Evolutionary conservation across 2,888 invertebrate species (phyloP), one percentile per base, ranked within the genome.

Genomic region (Nebria salina): DNA sequence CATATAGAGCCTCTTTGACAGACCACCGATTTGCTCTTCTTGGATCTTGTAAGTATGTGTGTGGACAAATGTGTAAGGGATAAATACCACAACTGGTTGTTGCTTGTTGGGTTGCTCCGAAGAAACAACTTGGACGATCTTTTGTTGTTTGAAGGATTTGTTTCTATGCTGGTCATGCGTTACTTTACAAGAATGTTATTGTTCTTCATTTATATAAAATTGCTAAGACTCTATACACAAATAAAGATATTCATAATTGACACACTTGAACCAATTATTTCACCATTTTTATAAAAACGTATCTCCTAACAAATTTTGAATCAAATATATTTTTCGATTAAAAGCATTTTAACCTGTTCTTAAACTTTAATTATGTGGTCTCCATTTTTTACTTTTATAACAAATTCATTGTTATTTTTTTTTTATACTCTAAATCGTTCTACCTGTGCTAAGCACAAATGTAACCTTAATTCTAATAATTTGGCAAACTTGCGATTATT

Each of bases 1-100:
- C 34, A 34, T 34, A 54, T 54, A 54, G 54, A 54, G 54, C 4
- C 54, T 54, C 54, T 54, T 54, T 54, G 54, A 54, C 54, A 54
- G 54, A 54, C 11, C 54, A 54, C 54, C 54, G 54, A 54, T 54
- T 54, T 54, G 54, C 54, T 54, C 54, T 8, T 54, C 54, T 54
- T 11, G 13, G 54, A 54, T 54, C 8, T 8, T 3, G 54, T 54
- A 54, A 54, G 54, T 13, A 54, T 54, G 54, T 54, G 54, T 13
- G 54, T 54, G 54, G 54, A 54, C 8, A 6, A 54, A 54, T 54
- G 54, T 54, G 8, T 54, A 54, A 54, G 54, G 54, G 54, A 54
- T 54, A 54, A 54, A 54, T 54, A 54, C 54, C 54, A 54, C 54
- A 54, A 54, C 54, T 54, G 54, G 54, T 54, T 54, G 54, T 54